Conservation (phyloP, 2,888 invertebrate species). For the Encarsia formosa region DNA sequence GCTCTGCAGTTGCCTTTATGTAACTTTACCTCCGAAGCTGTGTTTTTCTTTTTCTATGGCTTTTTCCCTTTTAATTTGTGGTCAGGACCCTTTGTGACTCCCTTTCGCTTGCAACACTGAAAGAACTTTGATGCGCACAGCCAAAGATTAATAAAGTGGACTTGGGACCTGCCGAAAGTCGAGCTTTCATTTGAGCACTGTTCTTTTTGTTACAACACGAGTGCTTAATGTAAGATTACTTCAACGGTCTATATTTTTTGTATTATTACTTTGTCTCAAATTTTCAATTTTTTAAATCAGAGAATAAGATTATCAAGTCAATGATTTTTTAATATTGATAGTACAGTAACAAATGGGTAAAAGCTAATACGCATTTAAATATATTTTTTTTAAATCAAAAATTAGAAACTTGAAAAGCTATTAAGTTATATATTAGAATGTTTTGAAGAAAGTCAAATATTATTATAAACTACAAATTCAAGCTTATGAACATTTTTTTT, state of each 20-base stretch:
- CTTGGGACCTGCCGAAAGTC: not conserved
- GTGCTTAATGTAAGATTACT: not conserved
- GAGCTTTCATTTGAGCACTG: not conserved
- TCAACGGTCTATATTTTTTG: not conserved
- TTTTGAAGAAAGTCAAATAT: no score
- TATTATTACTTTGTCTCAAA: not conserved
- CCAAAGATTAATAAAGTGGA: not conserved
- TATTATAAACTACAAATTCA: no score
- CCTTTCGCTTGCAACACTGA: not conserved
- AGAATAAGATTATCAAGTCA: no score
- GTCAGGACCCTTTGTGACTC: not conserved
- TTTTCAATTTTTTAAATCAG: no score
- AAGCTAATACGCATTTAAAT: no score
- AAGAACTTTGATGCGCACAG: not conserved
- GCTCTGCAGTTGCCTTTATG: not conserved
- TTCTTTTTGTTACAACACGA: not conserved
- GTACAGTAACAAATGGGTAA: no score
- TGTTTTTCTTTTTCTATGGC: not conserved
- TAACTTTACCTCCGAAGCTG: constrained; percentile 1
- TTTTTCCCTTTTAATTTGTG: constrained; percentile 10
- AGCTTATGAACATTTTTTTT: no score
- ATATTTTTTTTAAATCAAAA: no score
- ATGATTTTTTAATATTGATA: no score
- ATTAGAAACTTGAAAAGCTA: no score
- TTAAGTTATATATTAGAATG: no score